phyloP scores from a whole-genome alignment of 2,113 vertebrate species.

The Mesitornis unicolor region DNA sequence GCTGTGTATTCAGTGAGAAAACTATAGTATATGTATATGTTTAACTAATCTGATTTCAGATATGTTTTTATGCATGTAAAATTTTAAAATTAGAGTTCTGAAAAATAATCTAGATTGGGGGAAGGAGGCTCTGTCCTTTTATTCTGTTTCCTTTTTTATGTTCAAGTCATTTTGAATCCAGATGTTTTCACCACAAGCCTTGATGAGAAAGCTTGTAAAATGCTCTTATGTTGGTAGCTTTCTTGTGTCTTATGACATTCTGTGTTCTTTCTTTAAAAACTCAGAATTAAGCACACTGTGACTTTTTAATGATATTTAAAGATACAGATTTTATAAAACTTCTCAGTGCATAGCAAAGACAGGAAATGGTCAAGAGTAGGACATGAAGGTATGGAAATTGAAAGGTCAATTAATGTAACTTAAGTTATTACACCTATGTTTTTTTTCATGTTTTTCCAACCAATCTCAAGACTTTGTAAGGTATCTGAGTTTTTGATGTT shows the following conservation, averaged over 20 bases:
- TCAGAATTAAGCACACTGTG: neutral
- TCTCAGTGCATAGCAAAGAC: neutral
- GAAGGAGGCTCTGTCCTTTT: neutral
- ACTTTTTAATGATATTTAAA: neutral
- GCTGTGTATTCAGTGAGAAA: neutral
- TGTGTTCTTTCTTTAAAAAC: neutral
- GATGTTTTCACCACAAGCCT: neutral
- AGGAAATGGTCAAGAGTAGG: neutral
- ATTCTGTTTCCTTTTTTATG: accelerated
- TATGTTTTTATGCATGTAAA: neutral
- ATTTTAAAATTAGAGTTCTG: neutral
- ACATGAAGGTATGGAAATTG: neutral
- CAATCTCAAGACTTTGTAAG: neutral
- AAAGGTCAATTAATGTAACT: neutral
- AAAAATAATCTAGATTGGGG: neutral
- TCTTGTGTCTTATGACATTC: neutral
- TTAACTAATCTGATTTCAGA: neutral
- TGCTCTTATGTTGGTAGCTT: neutral
- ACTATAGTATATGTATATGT: accelerated
- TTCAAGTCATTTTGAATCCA: neutral
- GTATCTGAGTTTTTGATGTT: neutral
- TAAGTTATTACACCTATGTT: accelerated
- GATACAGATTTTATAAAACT: neutral
- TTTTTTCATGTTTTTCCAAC: neutral
- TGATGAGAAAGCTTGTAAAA: neutral